Evolutionary conservation across 1,140 invertebrate genomes (phyloP).

Genomic region (Druon quercuslanigerum): DNA sequence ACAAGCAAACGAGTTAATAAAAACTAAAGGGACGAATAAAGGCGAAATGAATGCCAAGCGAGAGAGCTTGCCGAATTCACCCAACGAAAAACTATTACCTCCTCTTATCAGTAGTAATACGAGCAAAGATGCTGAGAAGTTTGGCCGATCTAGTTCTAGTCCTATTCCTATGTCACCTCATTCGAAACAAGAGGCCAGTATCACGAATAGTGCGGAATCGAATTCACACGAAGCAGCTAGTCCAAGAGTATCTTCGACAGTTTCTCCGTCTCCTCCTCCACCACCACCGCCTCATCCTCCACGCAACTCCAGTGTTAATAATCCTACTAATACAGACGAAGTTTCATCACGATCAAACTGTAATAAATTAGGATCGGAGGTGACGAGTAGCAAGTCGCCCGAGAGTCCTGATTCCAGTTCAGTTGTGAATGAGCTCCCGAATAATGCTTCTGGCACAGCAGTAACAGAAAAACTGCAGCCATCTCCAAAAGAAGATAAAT

Average conservation of each 20-base stretch:
- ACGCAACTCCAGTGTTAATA: slow-evolving; percentile 17
- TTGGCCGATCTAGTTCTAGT: slow-evolving; percentile 33
- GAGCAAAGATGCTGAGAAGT: slow-evolving; percentile 22
- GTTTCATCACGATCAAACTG: slow-evolving; percentile 30
- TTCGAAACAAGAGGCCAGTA: slow-evolving; percentile 41
- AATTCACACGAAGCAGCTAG: slow-evolving; percentile 57
- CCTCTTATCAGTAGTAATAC: neutral
- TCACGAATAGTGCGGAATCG: slow-evolving; percentile 38
- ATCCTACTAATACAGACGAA: slow-evolving; percentile 32
- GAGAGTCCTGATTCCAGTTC: slow-evolving; percentile 70
- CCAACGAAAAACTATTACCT: slow-evolving; percentile 37
- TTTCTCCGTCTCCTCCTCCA: slow-evolving; percentile 61
- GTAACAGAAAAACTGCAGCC: neutral
- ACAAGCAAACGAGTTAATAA: neutral
- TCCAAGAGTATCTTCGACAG: slow-evolving; percentile 66
- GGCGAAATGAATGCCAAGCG: slow-evolving; percentile 30
- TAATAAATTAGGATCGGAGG: slow-evolving; percentile 42
- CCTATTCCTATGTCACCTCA: slow-evolving; percentile 30
- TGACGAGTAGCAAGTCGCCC: slow-evolving; percentile 58
- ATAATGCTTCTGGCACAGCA: slow-evolving; percentile 9
- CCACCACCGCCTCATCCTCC: slow-evolving; percentile 39
- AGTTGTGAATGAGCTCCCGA: slow-evolving; percentile 45
- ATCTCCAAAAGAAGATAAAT: neutral
- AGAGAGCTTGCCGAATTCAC: slow-evolving; percentile 33
- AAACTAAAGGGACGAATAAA: slow-evolving; percentile 29